These are phyloP conservation scores for Pachyseris speciosa DNA, from an alignment of 64 coral and sea anemone species.

Conservation along the genomic window DNA sequence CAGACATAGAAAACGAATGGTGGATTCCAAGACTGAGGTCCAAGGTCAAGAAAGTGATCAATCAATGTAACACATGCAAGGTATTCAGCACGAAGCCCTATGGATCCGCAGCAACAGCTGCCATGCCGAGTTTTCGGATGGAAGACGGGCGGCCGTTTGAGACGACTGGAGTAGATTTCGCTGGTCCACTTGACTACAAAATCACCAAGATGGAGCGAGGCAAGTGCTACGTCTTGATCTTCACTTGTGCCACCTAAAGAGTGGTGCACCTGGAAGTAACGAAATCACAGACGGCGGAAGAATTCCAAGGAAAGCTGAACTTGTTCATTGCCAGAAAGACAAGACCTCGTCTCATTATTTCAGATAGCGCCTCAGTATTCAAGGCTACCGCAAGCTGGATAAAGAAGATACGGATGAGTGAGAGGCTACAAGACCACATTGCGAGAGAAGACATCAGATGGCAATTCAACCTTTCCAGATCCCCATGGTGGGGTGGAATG, in stretches of 20 bases:
- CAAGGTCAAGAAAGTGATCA: too few species aligned
- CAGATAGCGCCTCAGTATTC: slow-evolving; percentile 64
- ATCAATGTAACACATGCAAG: too few species aligned
- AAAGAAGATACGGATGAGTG: slow-evolving; percentile 56
- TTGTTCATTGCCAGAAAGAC: slow-evolving; percentile 69
- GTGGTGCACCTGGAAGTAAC: slow-evolving; percentile 74
- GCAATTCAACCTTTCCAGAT: too few species aligned
- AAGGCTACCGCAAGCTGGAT: slow-evolving; percentile 63
- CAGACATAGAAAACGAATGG: slow-evolving; percentile 66
- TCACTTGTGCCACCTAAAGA: slow-evolving; percentile 54
- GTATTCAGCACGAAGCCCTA: too few species aligned
- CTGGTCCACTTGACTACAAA: slow-evolving; percentile 75
- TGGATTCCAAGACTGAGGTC: too few species aligned
- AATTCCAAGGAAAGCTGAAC: slow-evolving; percentile 74
- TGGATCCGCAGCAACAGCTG: too few species aligned
- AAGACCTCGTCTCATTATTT: slow-evolving; percentile 54
- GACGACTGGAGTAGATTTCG: too few species aligned
- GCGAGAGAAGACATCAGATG: slow-evolving; percentile 49
- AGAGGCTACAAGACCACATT: slow-evolving; percentile 46
- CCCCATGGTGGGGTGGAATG: slow-evolving; percentile 59
- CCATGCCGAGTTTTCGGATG: too few species aligned
- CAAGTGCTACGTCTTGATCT: slow-evolving; percentile 73
- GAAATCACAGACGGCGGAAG: slow-evolving; percentile 77
- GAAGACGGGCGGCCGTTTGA: slow-evolving; percentile 64
- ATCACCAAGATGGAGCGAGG: slow-evolving; percentile 28